Evolutionary conservation across 2,113 vertebrate species (phyloP).

Genomic region (Vombatus ursinus): DNA sequence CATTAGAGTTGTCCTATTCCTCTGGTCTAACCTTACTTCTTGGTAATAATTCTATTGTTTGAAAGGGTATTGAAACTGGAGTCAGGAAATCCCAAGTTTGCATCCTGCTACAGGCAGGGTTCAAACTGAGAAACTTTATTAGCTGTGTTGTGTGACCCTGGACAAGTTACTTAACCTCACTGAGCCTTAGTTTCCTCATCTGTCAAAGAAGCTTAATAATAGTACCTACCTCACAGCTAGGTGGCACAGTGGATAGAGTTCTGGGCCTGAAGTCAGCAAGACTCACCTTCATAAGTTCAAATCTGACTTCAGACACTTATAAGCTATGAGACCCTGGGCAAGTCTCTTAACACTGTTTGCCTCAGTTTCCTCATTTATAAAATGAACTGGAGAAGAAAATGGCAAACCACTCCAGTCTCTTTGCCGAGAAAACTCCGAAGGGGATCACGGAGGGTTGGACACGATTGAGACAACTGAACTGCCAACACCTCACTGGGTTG

Average conservation of each 20-base stretch:
- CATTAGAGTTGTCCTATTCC: too few species aligned
- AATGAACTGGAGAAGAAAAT: neutral
- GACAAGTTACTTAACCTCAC: too few species aligned
- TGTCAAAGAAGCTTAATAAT: too few species aligned
- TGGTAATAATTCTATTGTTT: too few species aligned
- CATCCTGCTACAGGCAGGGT: too few species aligned
- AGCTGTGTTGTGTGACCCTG: neutral
- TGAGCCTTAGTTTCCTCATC: too few species aligned
- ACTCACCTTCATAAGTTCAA: neutral
- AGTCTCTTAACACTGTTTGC: neutral
- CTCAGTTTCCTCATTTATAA: neutral
- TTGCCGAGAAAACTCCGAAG: neutral
- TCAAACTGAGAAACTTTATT: too few species aligned
- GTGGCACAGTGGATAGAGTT: neutral
- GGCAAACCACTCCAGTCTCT: neutral
- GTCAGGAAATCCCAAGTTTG: too few species aligned
- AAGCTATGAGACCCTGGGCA: neutral
- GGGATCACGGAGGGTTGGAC: neutral
- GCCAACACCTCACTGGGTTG: neutral
- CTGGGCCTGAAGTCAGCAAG: neutral
- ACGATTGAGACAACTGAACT: neutral
- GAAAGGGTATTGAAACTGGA: too few species aligned
- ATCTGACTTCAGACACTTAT: neutral
- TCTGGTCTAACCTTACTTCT: too few species aligned
- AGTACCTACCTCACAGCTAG: neutral